Conservation (phyloP, 2,797 vertebrate genomes). For the Pseudomugil gertrudae region DNA sequence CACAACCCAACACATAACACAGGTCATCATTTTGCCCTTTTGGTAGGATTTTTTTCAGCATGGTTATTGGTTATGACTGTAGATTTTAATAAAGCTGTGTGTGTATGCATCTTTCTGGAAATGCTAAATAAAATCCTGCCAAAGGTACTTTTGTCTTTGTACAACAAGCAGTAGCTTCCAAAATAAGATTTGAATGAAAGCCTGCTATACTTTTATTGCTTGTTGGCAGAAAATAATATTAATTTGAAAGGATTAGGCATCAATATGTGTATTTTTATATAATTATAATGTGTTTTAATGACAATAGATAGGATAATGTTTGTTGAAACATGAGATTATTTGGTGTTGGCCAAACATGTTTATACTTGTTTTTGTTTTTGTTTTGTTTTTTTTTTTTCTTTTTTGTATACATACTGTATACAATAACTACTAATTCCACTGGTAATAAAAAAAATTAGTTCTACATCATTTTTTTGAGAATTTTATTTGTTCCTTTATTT, state of each 20-base stretch:
- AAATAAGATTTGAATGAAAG: conserved; percentile 20
- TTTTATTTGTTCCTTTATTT: not conserved
- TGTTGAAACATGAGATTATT: conserved; percentile 6
- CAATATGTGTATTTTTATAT: conserved; percentile 10
- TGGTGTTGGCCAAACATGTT: not conserved
- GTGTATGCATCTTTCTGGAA: conserved; percentile 6
- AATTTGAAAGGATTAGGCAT: conserved; percentile 9
- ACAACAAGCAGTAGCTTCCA: conserved; percentile 24
- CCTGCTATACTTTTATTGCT: conserved; percentile 5
- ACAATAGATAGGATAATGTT: conserved; percentile 1
- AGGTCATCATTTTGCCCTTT: not conserved
- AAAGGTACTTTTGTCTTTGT: conserved; percentile 3
- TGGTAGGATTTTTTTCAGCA: no score
- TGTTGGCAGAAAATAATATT: conserved; percentile 8
- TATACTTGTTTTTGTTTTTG: no score
- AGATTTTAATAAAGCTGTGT: conserved; percentile 7
- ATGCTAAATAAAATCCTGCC: conserved; percentile 8
- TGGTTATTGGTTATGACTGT: not conserved
- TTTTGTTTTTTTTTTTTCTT: not conserved
- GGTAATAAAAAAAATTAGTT: not conserved
- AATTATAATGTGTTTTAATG: conserved; percentile 7
- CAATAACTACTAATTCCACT: not conserved
- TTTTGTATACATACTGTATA: not conserved
- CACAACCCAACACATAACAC: conserved; percentile 8
- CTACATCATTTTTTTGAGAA: not conserved